Evolutionary conservation across 1,140 invertebrate species (phyloP).

Genomic region (Papilio glaucus): DNA sequence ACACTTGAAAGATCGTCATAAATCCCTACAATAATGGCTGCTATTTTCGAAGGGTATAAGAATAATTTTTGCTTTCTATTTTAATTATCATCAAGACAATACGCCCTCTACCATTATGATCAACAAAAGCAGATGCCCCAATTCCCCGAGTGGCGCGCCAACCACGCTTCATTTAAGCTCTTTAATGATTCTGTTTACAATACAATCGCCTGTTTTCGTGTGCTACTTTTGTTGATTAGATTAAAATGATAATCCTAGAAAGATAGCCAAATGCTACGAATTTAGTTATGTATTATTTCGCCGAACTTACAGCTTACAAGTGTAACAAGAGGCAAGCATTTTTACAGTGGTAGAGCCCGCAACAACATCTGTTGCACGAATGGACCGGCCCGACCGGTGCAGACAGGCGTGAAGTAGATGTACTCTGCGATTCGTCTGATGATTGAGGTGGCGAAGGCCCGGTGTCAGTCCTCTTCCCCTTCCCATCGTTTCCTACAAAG

Average conservation of each 20-base stretch:
- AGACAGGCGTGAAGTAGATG: too few species aligned
- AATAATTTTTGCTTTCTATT: constrained; percentile 45
- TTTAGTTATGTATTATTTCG: not conserved
- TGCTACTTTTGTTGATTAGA: constrained; percentile 15
- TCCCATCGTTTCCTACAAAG: too few species aligned
- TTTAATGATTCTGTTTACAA: constrained; percentile 29
- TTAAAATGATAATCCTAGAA: not conserved
- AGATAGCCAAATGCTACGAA: not conserved
- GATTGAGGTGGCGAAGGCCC: too few species aligned
- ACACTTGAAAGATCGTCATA: not conserved
- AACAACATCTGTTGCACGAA: too few species aligned
- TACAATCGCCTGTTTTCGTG: constrained; percentile 13
- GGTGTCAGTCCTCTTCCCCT: too few species aligned
- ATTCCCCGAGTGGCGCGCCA: constrained; percentile 36
- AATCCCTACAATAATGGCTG: not conserved
- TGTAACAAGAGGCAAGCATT: too few species aligned
- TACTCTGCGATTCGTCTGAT: too few species aligned
- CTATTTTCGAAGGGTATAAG: constrained; percentile 38
- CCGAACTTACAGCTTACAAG: not conserved
- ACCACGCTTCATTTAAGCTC: constrained; percentile 29
- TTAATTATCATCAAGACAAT: constrained; percentile 51
- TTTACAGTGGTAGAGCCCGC: too few species aligned
- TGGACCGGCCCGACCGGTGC: too few species aligned
- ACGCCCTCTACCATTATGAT: constrained; percentile 3
- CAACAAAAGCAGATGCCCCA: constrained; percentile 46